phyloP scores from a whole-genome alignment of 2,113 vertebrate species.

The Chrysochloris asiatica region DNA sequence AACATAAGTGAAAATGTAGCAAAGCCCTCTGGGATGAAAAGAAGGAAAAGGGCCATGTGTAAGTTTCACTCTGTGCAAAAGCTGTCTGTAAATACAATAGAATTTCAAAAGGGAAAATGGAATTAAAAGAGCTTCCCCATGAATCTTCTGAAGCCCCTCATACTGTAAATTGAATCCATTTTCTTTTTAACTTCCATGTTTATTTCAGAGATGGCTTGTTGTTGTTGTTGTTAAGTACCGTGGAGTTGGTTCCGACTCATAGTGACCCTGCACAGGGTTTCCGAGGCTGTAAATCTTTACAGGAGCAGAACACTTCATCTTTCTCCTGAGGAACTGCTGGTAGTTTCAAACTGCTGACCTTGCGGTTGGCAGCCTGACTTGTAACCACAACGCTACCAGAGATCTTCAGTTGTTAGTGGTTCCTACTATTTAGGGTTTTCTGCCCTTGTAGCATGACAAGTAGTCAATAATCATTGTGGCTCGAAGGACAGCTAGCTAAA shows the following conservation, averaged over 20 bases:
- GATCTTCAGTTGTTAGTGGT: background rate
- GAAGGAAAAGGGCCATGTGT: background rate
- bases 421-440: conserved; percentile 34
- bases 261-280: too few species aligned
- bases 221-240: too few species aligned
- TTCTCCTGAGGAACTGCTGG: too few species aligned
- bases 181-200: background rate
- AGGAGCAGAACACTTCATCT: too few species aligned
- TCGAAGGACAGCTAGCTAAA: background rate
- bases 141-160: too few species aligned
- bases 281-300: too few species aligned
- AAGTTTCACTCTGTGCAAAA: background rate
- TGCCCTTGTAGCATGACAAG: background rate
- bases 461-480: background rate
- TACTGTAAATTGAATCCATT: background rate
- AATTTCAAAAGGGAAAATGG: too few species aligned
- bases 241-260: too few species aligned
- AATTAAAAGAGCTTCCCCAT: too few species aligned
- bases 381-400: too few species aligned
- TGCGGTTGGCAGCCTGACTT: too few species aligned
- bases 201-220: conserved; percentile 3
- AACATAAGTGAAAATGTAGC: background rate
- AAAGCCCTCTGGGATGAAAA: background rate
- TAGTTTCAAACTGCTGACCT: too few species aligned
- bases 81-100: background rate